Evolutionary conservation across 2,888 invertebrate species (phyloP).

Genomic region (Diadromus collaris): DNA sequence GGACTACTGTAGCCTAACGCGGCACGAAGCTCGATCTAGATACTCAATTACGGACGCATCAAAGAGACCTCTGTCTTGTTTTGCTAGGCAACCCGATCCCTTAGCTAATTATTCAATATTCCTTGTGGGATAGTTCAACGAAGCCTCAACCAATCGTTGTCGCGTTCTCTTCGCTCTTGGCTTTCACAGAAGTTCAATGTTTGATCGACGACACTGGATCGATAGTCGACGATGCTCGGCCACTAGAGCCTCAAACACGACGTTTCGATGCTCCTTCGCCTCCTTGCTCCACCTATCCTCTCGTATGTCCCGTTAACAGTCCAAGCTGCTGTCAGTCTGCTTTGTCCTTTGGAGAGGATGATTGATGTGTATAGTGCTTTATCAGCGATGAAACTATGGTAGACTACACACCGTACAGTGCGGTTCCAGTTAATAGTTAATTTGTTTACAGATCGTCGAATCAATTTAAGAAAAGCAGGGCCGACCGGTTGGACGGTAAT

Average conservation of each 20-base stretch:
- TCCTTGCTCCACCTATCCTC: not conserved
- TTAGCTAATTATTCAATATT: constrained; percentile 44
- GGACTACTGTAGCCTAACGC: not conserved
- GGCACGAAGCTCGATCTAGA: not conserved
- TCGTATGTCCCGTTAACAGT: not conserved
- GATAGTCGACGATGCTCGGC: constrained; percentile 11
- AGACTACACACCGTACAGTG: too few species aligned
- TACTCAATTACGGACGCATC: constrained; percentile 22
- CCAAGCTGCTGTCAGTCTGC: not conserved
- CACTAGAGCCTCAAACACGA: constrained; percentile 24
- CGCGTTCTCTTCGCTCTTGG: constrained; percentile 24
- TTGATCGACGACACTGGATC: constrained; percentile 36
- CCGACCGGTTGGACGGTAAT: not conserved
- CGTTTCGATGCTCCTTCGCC: constrained; percentile 15
- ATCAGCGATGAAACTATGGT: too few species aligned
- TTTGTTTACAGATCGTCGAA: not conserved
- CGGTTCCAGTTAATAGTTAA: not conserved
- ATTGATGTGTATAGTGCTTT: not conserved
- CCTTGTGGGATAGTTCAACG: constrained; percentile 37
- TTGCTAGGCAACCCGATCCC: not conserved
- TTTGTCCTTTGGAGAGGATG: too few species aligned
- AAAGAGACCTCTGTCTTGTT: constrained; percentile 14
- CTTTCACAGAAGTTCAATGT: constrained; percentile 41
- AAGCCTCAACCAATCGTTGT: constrained; percentile 6
- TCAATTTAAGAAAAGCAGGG: not conserved